A percentile compares a stretch with the other conserved stretches of the same genome.
phyloP scores from a whole-genome alignment of 2,888 invertebrate species.

The Euphydryas editha region DNA sequence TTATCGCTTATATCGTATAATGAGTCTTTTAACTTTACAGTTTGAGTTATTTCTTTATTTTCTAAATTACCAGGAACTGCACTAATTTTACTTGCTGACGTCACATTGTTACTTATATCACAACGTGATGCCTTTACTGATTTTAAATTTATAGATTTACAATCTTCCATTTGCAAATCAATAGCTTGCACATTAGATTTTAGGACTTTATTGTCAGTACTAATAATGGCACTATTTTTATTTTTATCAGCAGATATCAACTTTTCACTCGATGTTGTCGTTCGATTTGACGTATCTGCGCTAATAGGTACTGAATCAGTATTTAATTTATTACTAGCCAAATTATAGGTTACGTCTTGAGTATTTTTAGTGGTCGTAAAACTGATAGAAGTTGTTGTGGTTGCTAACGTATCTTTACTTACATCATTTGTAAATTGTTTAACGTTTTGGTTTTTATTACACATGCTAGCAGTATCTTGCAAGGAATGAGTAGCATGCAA shows the following conservation, averaged over 20 bases:
- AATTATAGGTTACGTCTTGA: conserved; percentile 5
- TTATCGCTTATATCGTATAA: conserved; percentile 19
- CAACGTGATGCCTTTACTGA: background rate
- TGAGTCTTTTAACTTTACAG: background rate
- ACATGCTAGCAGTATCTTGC: conserved; percentile 5
- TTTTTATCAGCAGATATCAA: background rate
- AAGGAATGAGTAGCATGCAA: conserved; percentile 8
- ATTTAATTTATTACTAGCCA: background rate
- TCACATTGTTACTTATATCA: background rate
- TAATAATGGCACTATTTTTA: background rate
- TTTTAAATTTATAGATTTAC: background rate
- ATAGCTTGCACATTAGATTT: background rate
- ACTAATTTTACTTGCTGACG: background rate
- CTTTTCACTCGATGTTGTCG: background rate
- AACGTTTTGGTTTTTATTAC: conserved; percentile 4
- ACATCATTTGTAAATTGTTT: conserved; percentile 14
- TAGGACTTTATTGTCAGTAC: background rate
- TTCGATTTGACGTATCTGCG: background rate
- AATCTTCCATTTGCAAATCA: background rate
- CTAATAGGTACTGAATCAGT: conserved; percentile 4
- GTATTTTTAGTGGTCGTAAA: conserved; percentile 6
- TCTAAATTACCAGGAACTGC: background rate
- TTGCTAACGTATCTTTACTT: background rate
- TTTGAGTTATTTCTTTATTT: background rate
- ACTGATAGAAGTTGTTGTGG: background rate